Percentiles rank a stretch among this genome's conserved stretches.
Conservation (phyloP, 2,797 vertebrate genomes). For the Pantherophis vulpinus region DNA sequence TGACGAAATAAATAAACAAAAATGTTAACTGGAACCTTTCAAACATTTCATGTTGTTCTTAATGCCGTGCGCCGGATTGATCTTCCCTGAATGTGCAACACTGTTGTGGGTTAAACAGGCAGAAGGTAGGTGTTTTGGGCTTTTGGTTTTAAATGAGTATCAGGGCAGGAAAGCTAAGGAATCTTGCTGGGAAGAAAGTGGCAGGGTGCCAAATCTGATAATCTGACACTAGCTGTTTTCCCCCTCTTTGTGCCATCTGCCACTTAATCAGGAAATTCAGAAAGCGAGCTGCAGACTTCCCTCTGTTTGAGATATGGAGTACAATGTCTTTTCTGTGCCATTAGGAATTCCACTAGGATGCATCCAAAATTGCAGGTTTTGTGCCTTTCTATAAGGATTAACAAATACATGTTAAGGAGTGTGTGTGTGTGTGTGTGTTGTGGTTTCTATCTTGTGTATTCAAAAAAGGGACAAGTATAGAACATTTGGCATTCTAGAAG, state of each 20-base stretch:
- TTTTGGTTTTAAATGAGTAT: background rate
- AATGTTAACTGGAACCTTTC: background rate
- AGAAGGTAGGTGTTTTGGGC: background rate
- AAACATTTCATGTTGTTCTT: background rate
- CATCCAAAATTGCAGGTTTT: conserved; percentile 9
- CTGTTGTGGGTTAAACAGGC: background rate
- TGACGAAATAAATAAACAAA: background rate
- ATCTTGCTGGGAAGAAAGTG: background rate
- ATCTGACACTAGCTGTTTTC: background rate
- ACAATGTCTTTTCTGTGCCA: conserved; percentile 1
- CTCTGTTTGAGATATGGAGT: conserved; percentile 17
- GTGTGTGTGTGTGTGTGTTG: background rate
- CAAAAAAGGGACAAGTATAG: background rate
- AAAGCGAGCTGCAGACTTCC: conserved; percentile 17
- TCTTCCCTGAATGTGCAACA: background rate
- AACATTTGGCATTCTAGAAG: background rate
- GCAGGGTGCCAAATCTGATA: conserved; percentile 2
- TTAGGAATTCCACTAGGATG: background rate
- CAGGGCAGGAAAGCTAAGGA: background rate
- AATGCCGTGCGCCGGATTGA: background rate
- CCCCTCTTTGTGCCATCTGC: conserved; percentile 22
- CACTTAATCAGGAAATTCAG: conserved; percentile 42
- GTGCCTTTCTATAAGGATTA: background rate
- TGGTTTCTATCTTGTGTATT: background rate
- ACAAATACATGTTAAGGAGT: background rate